A percentile compares a stretch with the other conserved stretches of the same genome.
phyloP scores from a whole-genome alignment of 1,140 invertebrate genomes.

The honey bee (Apis mellifera) region DNA sequence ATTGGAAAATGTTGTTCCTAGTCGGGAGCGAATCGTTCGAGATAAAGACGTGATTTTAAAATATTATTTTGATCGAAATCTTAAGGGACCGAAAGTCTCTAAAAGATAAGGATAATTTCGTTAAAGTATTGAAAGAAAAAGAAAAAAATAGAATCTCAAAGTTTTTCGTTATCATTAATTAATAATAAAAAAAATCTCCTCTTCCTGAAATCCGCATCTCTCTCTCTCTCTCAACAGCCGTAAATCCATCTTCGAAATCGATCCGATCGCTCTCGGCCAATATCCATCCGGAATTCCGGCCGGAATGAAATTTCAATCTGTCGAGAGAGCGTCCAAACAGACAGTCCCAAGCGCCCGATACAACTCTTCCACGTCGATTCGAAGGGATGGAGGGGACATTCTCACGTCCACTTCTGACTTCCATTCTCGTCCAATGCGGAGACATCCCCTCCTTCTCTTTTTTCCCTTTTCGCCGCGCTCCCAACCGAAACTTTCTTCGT shows the following conservation, averaged over 20 bases:
- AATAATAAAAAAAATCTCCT: neutral
- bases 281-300: constrained; percentile 9
- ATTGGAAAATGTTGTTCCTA: no score
- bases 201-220: neutral
- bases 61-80: no score
- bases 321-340: constrained; percentile 17
- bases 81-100: no score
- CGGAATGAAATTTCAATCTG: constrained; percentile 19
- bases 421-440: neutral
- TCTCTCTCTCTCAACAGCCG: constrained; percentile 8
- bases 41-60: no score
- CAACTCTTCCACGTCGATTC: constrained; percentile 1
- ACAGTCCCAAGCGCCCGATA: neutral
- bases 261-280: constrained; percentile 13
- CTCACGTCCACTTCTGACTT: constrained; percentile 9
- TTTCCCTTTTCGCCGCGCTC: neutral
- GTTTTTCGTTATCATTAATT: no score
- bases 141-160: no score
- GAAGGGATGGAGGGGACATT: neutral
- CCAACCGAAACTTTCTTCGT: constrained; percentile 5
- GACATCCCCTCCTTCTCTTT: neutral
- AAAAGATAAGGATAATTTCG: no score
- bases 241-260: constrained; percentile 11
- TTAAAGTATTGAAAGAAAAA: no score
- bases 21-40: no score